Evolutionary conservation across 2,113 vertebrate genomes (phyloP), one percentile per base, ranked within the genome.

Genomic region (Ochotona princeps): DNA sequence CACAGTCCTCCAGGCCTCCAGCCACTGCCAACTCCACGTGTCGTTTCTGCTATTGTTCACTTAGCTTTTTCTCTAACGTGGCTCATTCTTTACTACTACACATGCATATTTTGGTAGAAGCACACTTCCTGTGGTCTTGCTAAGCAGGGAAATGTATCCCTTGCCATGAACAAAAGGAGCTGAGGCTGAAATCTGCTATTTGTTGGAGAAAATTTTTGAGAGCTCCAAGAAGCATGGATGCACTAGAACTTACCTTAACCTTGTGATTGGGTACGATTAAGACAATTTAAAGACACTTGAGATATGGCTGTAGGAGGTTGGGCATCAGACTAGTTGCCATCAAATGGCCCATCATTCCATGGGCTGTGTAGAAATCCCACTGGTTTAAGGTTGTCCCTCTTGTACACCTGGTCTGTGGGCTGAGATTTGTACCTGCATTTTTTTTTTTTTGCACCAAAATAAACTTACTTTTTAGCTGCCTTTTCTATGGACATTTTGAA

Each of bases 81-180:
- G 26, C 38, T 87, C 78, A 83, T 65, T 90, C 87, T 90, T 83
- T 51, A 44, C 66, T 92, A 44, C 6, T 44, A 44, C 38, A 54
- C 84, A 35, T 78, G 75, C 57, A 26, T 65, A 11, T 69, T 38
- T 94, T 80, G 84, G 25, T 93, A 57, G 57, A 87, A 91, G 83
- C 28, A 90, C 87, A 79, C 49, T 54, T 84, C 44, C 66, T 80
- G 5, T 83, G 83, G 69, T 73, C 61, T 44, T 63, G 38, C 51
- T 84, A 74, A 87, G 49, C 49, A 4, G 87, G 69, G 94, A 94
- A 79, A 69, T 74, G 8, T 44, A 57, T 76, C 70, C 86, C 83
- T 76, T 76, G 47, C 57, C 30, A 26, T 38, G 87, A 66, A 76
- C 57, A 25, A 21, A 38, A 49, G 54, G 26, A 28, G 7, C 92